Conservation (phyloP, 2,797 vertebrate genomes). For the Decapterus maruadsi region DNA sequence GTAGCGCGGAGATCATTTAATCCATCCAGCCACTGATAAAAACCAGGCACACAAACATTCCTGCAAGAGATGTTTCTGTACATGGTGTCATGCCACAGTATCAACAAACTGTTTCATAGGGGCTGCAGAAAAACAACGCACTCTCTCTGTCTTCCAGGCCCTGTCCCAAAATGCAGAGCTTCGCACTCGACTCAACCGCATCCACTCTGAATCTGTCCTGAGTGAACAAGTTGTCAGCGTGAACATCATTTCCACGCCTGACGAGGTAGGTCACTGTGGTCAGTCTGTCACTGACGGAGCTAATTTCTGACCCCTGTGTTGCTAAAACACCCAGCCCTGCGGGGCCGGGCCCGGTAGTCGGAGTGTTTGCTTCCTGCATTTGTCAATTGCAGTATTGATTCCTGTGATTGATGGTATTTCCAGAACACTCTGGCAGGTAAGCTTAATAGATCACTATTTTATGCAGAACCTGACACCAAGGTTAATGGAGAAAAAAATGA, state of each 20-base stretch:
- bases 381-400: slow-evolving; percentile 72
- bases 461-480: slow-evolving; percentile 63
- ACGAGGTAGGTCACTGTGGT: slow-evolving; percentile 90
- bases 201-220: slow-evolving; percentile 97
- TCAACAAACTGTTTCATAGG: neutral
- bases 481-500: slow-evolving; percentile 71
- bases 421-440: slow-evolving; percentile 48
- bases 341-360: slow-evolving; percentile 25
- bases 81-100: too few species aligned
- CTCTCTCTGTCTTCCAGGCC: slow-evolving; percentile 86
- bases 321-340: slow-evolving; percentile 37
- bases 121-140: slow-evolving; percentile 7
- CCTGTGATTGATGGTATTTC: slow-evolving; percentile 61
- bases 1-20: neutral
- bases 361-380: slow-evolving; percentile 58
- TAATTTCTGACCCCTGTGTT: slow-evolving; percentile 47
- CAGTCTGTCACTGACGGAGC: slow-evolving; percentile 40
- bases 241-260: slow-evolving; percentile 97
- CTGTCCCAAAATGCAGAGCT: slow-evolving; percentile 98
- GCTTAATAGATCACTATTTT: slow-evolving; percentile 64
- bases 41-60: neutral
- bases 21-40: neutral
- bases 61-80: too few species aligned
- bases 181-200: slow-evolving; percentile 96
- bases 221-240: slow-evolving; percentile 98